Evolutionary conservation across 2,888 invertebrate genomes (phyloP), one percentile per base, ranked within the genome.

Genomic region (Pelosia muscerda): DNA sequence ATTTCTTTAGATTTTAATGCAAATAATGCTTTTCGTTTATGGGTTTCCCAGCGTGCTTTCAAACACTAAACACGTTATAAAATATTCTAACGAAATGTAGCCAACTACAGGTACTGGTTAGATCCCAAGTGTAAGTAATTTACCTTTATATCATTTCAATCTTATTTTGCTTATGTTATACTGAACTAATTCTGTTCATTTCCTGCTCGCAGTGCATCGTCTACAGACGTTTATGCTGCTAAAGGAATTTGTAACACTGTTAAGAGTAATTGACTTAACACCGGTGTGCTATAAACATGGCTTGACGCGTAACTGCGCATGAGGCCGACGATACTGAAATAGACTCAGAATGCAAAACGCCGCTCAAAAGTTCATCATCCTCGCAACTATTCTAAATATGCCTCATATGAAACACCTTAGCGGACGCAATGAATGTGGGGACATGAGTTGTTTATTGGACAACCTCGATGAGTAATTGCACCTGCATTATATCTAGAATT

Each of bases 361-460:
- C 78, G 83, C 78, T 82, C 83, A 84, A 82, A 90, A 88, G 91
- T 91, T 92, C 92, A 91, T 92, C 89, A 92, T 88, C 90, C 90
- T 86, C 83, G 71, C 71, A 68, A 88, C 86, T 88, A 92, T 92
- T 89, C 82, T 81, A 84, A 89, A 88, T 87, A 90, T 86, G 87
- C 84, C 81, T 84, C 81, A 79, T 85, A 84, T 82, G 84, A 86
- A 85, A 86, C 86, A 84, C 86, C 84, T 88, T 83, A 78, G 82
- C 78, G 77, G 76, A 78, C 77, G 81, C 67, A 68, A 79, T 80
- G 74, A 60, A 74, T 75, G 73, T 76, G 77, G 70, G 23, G 77
- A 76, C 81, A 77, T 79, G 77, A 82, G 77, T 83, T 77, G 80
- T 83, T 82, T 80, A 79, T 78, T 74, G 75, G 76, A 76, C 75